Evolutionary conservation across 2,888 invertebrate genomes (phyloP).

Genomic region (Germaria angustata): DNA sequence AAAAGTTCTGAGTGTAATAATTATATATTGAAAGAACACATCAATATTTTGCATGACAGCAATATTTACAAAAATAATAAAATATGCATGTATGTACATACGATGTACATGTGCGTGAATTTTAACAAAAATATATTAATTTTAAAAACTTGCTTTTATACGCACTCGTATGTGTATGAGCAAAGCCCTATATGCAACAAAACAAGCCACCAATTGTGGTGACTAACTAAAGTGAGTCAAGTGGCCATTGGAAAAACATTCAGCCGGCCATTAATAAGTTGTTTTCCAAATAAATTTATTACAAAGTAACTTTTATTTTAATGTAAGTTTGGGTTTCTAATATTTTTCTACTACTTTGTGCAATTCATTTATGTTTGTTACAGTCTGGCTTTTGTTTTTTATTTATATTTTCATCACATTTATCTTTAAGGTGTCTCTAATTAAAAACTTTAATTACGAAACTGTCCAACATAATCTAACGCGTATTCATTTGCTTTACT

Average conservation of each 20-base stretch:
- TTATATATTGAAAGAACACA: not conserved
- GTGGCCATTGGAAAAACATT: constrained; percentile 7
- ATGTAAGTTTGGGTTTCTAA: not conserved
- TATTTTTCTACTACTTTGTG: not conserved
- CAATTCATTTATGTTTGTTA: constrained; percentile 23
- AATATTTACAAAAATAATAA: too few relatives aligned
- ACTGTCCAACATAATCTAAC: constrained; percentile 18
- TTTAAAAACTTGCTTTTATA: too few relatives aligned
- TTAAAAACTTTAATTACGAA: constrained; percentile 58
- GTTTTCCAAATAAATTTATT: constrained; percentile 30
- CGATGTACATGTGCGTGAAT: too few relatives aligned
- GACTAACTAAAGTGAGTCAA: constrained; percentile 46
- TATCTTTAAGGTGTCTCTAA: constrained; percentile 53
- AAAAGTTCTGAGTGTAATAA: not conserved
- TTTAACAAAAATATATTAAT: too few relatives aligned
- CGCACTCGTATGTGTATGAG: not conserved
- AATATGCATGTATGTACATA: too few relatives aligned
- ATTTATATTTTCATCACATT: constrained; percentile 40
- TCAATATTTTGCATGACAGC: too few relatives aligned
- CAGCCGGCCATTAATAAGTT: constrained; percentile 33
- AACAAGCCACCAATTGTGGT: constrained; percentile 25
- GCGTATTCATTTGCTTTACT: constrained; percentile 17
- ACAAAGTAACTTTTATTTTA: constrained; percentile 26
- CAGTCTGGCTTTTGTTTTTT: constrained; percentile 18
- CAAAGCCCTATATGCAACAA: not conserved